Evolutionary conservation across 2,113 vertebrate species (phyloP).

Genomic region (Dicaeum eximium): DNA sequence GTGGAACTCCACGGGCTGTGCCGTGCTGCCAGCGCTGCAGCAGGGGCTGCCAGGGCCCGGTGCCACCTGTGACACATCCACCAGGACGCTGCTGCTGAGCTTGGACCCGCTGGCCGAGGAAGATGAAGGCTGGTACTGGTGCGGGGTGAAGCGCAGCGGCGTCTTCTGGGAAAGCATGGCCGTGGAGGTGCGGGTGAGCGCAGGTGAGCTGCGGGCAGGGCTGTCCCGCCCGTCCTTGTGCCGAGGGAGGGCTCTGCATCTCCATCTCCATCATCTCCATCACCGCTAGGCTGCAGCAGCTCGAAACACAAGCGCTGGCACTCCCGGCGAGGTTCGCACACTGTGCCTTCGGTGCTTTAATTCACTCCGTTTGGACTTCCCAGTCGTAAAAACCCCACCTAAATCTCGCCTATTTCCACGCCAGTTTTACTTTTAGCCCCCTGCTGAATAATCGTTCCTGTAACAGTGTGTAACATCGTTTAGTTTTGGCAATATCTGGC

Average conservation of each 20-base stretch:
- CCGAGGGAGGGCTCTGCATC: neutral
- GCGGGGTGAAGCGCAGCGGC: slow-evolving; percentile 45
- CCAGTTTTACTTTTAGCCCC: neutral
- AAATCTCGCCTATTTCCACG: neutral
- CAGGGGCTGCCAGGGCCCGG: neutral
- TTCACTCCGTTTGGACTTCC: neutral
- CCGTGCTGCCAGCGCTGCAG: neutral
- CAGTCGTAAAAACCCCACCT: fast-evolving
- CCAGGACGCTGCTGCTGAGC: neutral
- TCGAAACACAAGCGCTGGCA: neutral
- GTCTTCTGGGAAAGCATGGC: slow-evolving; percentile 32
- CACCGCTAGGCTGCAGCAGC: slow-evolving; percentile 36
- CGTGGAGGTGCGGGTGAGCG: neutral
- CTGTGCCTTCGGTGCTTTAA: fast-evolving
- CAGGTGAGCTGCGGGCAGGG: neutral
- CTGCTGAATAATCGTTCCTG: too few species aligned
- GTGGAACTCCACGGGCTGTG: slow-evolving; percentile 46
- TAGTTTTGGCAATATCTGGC: neutral
- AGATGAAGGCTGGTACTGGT: slow-evolving; percentile 77
- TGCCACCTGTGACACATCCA: neutral
- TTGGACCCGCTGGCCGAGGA: neutral
- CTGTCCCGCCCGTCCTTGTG: too few species aligned
- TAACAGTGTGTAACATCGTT: neutral
- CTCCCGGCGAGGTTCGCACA: fast-evolving
- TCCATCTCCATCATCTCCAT: too few species aligned